Conservation (phyloP, 1,140 invertebrate species). For the Trichonephila clavata region DNA sequence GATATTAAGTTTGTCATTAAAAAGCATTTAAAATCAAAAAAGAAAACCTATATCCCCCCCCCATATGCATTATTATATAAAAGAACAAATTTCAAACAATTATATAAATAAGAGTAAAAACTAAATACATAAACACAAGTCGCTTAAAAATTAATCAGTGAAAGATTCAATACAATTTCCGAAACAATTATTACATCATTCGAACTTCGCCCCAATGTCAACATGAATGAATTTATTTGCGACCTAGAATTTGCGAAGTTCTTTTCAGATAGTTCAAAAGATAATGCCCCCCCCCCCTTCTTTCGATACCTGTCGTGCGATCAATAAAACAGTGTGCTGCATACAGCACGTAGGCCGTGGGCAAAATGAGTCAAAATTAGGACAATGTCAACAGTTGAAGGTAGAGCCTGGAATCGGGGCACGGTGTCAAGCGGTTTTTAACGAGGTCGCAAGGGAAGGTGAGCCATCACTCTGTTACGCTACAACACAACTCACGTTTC, state of each 20-base stretch:
- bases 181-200: background rate
- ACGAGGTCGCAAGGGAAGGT: conserved; percentile 69
- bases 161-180: background rate
- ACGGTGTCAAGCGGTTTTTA: conserved; percentile 64
- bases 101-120: too few species aligned
- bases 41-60: too few species aligned
- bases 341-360: conserved; percentile 29
- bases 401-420: conserved; percentile 64
- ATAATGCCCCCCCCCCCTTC: background rate
- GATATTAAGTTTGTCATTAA: too few species aligned
- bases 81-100: too few species aligned
- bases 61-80: too few species aligned
- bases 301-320: background rate
- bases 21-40: too few species aligned
- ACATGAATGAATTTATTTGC: conserved; percentile 1
- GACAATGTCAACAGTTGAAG: conserved; percentile 66
- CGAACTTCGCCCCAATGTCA: conserved; percentile 23
- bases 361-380: conserved; percentile 43
- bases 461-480: conserved; percentile 39
- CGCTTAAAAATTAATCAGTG: too few species aligned
- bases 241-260: conserved; percentile 18
- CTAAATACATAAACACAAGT: too few species aligned
- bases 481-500: background rate
- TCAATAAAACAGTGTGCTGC: conserved; percentile 4
- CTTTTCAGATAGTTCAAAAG: background rate